Base-by-base conservation (phyloP, 2,797 vertebrate genomes). In the Microhierax caerulescens region DNA sequence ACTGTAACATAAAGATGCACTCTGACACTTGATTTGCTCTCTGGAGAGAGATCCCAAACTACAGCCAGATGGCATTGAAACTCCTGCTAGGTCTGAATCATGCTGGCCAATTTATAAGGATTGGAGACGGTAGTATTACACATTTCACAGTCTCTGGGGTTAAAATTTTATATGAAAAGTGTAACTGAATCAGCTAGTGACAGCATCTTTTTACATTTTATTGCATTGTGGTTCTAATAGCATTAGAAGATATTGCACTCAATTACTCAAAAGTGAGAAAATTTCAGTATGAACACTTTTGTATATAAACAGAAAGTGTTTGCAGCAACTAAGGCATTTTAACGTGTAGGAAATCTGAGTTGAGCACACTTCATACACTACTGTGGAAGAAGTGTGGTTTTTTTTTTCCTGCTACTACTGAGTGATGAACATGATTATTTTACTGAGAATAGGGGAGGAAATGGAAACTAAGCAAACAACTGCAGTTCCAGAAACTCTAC, bases 381-480 rank as follows among this genome's bases (percentile, higher is more conserved):
- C 45, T 68, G 28, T 85, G 50, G 47, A 86, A 93, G 39, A 76
- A 64, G 13, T 65, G 37, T 51, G 11, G 37, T 80, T 15, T 68
- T 51, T 47, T 47, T 73, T 69, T 36, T 23, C 20, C 23, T 41
- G 37, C n/a, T 91, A 22, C 34, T 73, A 65, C 36, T 76, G 77
- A 85, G 32, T 78, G 79, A 67, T 76, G 60, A 83, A 86, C 37
- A 89, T n/a, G 23, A 74, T 93, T 95, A 89, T 96, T 95, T 95
- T 96, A 94, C 85, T 86, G 61, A 82, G 34, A 79, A 96, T 72
- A 69, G 41, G 37, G 50, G 36, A 76, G 43, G 82, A 93, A 95
- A 79, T 85, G 45, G 83, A 96, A 76, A 91, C 89, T 53, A 87
- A 90, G 54, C 92, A 95, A 90, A 97, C 34, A 96, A 93, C 39